A percentile compares a stretch with the other conserved stretches of the same genome.
Conservation (phyloP, 2,797 vertebrate species). For the Melanotaenia parkinsoni region DNA sequence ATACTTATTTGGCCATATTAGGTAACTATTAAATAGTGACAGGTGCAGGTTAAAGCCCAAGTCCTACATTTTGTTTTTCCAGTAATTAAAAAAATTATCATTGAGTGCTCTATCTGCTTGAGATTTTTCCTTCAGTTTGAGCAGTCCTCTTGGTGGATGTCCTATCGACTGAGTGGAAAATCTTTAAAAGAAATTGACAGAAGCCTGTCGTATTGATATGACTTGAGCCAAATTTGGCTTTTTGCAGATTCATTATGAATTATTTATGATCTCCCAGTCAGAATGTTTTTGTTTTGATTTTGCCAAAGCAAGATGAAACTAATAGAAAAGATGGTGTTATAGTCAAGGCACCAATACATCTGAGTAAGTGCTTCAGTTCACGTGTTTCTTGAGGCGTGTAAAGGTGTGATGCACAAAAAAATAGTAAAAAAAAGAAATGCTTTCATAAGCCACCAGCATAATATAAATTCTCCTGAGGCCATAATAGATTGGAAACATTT, state of each 20-base stretch:
- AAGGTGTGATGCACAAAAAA: slow-evolving; percentile 11
- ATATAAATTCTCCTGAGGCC: slow-evolving; percentile 24
- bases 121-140: not conserved
- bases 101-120: not conserved
- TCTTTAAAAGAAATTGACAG: not conserved
- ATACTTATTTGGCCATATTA: not conserved
- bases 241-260: not conserved
- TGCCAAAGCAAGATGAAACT: not conserved
- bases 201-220: not conserved
- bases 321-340: not conserved
- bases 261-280: not conserved
- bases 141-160: not conserved
- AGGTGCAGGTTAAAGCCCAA: not conserved
- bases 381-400: slow-evolving; percentile 23
- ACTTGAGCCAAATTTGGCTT: not conserved
- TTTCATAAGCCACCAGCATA: slow-evolving; percentile 23
- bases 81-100: not conserved
- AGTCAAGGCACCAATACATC: slow-evolving; percentile 2
- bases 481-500: slow-evolving; percentile 22
- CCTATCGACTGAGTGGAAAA: not conserved
- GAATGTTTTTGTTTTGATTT: not conserved
- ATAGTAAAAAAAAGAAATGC: slow-evolving; percentile 10
- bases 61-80: not conserved
- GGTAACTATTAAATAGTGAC: not conserved
- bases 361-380: not conserved